phyloP scores from a whole-genome alignment of 92 coral and sea anemone species.

The Epizoanthus fatuus region DNA sequence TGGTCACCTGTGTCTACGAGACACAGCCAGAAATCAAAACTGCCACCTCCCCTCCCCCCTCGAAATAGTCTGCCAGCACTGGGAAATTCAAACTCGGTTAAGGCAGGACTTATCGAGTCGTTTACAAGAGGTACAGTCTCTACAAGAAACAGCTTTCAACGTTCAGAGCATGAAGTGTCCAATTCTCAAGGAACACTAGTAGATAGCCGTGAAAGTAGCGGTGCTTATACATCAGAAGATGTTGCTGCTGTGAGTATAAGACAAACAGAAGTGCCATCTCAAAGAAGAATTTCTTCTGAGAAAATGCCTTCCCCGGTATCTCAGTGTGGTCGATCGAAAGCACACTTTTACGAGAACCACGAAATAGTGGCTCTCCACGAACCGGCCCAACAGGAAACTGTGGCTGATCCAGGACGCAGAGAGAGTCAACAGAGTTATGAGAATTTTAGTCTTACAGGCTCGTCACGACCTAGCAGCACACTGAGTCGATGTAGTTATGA shows the following conservation, averaged over 20 bases:
- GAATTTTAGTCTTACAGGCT: slow-evolving; percentile 9
- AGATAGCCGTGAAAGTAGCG: too few relatives aligned
- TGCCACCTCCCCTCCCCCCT: slow-evolving; percentile 46
- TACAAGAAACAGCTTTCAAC: not conserved
- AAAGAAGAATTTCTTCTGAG: not conserved
- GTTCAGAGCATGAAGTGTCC: too few relatives aligned
- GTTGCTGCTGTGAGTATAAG: too few relatives aligned
- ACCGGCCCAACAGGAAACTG: not conserved
- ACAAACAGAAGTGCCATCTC: not conserved
- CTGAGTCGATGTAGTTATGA: slow-evolving; percentile 22
- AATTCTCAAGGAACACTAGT: too few relatives aligned
- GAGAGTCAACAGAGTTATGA: slow-evolving; percentile 31
- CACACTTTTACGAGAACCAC: slow-evolving; percentile 43
- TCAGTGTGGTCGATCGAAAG: slow-evolving; percentile 29
- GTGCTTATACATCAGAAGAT: too few relatives aligned
- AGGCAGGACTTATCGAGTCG: not conserved
- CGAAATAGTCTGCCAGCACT: slow-evolving; percentile 12
- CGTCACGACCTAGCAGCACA: not conserved
- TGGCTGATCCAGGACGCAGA: slow-evolving; percentile 8
- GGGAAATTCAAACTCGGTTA: not conserved
- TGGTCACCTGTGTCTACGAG: not conserved
- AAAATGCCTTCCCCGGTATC: not conserved
- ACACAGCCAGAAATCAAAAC: slow-evolving; percentile 1
- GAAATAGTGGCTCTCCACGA: slow-evolving; percentile 12
- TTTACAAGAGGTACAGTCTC: not conserved